Base-by-base conservation (phyloP, 1,140 invertebrate species). In the Bombyx mandarina region DNA sequence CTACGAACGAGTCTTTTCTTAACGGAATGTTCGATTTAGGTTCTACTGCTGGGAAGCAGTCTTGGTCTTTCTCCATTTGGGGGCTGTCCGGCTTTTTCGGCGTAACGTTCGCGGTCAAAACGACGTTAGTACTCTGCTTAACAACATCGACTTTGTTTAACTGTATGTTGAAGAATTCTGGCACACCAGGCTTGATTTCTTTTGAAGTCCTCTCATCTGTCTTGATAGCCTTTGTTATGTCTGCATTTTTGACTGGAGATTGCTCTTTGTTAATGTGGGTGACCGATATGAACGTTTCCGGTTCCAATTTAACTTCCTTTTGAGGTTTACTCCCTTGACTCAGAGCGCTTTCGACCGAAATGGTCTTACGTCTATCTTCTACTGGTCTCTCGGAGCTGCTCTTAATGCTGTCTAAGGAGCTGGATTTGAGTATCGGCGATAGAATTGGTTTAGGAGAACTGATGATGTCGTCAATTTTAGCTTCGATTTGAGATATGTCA, bases 161-260 rank as follows among this genome's bases (percentile, higher is more conserved):
- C 71, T 93, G 92, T 52, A 93, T 91, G 64, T 92, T 90, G 64
- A 93, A 82, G 71, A 93, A 93, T 78, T 93, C 92, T 2, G 92
- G 92, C n/a, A 93, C 88, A 43, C 77, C 73, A 8, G 75, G 52
- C 57, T 80, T 77, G 8, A 52, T 61, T 18, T 66, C 74, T 65
- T 82, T 84, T 45, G 79, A 73, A 58, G 77, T 54, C 66, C 86
- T 88, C 58, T 89, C 88, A 52, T 86, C 82, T 59, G 69, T 79
- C 65, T 87, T 88, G 46, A 71, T 70, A 8, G 68, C 66, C 74
- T 82, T 88, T 42, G 71, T 52, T 55, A 55, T 54, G 52, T 83
- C 80, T 42, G 56, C 42, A 43, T 43, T 63, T 62, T 82, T 83
- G 5, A 67, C 62, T 45, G 67, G 67, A 6, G 65, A 75, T 48